Evolutionary conservation across 2,888 invertebrate genomes (phyloP).

Genomic region (Tortricodes alternella): DNA sequence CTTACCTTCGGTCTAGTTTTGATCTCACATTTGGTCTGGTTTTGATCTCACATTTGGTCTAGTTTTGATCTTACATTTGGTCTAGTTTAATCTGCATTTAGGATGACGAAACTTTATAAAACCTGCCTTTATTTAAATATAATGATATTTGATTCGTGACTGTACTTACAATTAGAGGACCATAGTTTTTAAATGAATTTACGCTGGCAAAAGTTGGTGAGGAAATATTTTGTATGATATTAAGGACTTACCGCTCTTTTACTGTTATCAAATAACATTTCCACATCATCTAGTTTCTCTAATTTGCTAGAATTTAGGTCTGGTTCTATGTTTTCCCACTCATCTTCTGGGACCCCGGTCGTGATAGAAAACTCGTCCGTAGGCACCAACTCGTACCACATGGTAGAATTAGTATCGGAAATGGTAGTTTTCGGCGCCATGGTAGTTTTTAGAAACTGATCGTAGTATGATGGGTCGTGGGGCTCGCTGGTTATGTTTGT

Average conservation of each 20-base stretch:
- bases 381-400: slow-evolving; percentile 68
- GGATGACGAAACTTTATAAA: too few species aligned
- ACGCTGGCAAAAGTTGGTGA: neutral
- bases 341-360: slow-evolving; percentile 59
- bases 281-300: slow-evolving; percentile 72
- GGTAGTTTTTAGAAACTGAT: slow-evolving; percentile 76
- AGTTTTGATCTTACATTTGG: too few species aligned
- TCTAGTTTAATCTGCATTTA: too few species aligned
- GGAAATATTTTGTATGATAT: too few species aligned
- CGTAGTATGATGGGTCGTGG: slow-evolving; percentile 65
- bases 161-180: too few species aligned
- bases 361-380: slow-evolving; percentile 56
- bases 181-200: too few species aligned
- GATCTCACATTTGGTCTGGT: slow-evolving; percentile 46
- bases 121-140: too few species aligned
- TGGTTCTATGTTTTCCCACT: slow-evolving; percentile 69
- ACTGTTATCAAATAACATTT: slow-evolving; percentile 68
- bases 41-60: neutral
- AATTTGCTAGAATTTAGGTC: slow-evolving; percentile 54
- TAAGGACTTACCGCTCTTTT: slow-evolving; percentile 51
- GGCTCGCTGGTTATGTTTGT: slow-evolving; percentile 52
- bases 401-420: slow-evolving; percentile 46
- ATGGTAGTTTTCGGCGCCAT: slow-evolving; percentile 49
- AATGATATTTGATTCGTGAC: too few species aligned
- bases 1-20: slow-evolving; percentile 76